Percentiles rank a stretch among this genome's conserved stretches.
These are phyloP conservation scores for Cyanoderma ruficeps DNA, from an alignment of 2,113 vertebrate species.

Conservation along the genomic window DNA sequence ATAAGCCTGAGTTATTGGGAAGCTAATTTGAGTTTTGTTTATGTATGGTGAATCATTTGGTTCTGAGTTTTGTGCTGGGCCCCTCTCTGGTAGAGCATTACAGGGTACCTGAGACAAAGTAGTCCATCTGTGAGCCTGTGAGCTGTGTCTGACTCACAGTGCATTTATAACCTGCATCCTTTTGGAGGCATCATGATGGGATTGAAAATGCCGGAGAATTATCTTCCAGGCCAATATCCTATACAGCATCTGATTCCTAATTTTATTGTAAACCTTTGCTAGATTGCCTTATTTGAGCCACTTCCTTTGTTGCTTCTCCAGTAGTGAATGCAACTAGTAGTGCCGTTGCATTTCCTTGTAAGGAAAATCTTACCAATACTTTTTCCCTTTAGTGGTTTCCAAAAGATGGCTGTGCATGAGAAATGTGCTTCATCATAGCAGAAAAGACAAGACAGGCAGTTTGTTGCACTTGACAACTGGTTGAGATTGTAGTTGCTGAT, in stretches of 20 bases:
- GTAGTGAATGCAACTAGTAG: neutral
- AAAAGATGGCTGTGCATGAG: neutral
- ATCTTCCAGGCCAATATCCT: neutral
- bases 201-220: neutral
- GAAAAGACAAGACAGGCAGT: neutral
- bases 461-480: neutral
- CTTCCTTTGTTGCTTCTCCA: neutral
- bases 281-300: neutral
- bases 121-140: neutral
- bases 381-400: neutral
- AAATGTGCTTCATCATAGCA: neutral
- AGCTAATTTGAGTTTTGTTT: neutral
- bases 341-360: neutral
- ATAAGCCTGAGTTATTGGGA: neutral
- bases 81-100: neutral
- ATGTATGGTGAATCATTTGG: neutral
- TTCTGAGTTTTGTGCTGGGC: neutral
- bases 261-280: neutral
- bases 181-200: neutral
- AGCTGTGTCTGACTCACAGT: neutral
- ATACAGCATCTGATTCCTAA: neutral
- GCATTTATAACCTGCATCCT: neutral
- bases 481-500: neutral
- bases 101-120: neutral
- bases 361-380: neutral